Evolutionary conservation across 2,888 invertebrate species (phyloP).

Genomic region (Papilio gigon): DNA sequence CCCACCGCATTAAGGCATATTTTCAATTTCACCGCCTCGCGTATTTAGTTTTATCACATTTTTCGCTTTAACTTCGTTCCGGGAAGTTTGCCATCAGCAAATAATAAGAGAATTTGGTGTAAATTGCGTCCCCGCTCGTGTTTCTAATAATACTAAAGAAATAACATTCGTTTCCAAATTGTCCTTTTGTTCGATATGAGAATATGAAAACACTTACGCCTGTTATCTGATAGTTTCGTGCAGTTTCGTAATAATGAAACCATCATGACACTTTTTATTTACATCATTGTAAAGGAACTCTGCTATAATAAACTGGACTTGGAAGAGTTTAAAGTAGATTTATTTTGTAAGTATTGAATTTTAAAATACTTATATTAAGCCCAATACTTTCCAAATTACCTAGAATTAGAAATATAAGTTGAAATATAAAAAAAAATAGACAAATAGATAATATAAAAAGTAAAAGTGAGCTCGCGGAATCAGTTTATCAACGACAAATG

Average conservation of each 20-base stretch:
- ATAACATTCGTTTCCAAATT: constrained; percentile 12
- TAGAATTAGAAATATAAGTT: background rate
- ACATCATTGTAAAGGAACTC: too few relatives aligned
- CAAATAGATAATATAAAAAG: constrained; percentile 21
- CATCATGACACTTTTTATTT: background rate
- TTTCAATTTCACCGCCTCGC: constrained; percentile 46
- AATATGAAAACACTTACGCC: background rate
- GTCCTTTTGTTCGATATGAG: constrained; percentile 5
- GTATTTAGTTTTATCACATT: constrained; percentile 63
- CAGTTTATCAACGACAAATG: constrained; percentile 48
- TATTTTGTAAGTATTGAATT: too few relatives aligned
- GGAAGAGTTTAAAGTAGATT: too few relatives aligned
- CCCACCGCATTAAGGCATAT: constrained; percentile 36
- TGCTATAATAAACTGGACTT: too few relatives aligned
- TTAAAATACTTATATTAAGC: too few relatives aligned
- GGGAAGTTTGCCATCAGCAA: constrained; percentile 33
- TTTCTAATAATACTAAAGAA: constrained; percentile 16
- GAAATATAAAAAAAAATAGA: background rate
- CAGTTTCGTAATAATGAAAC: background rate
- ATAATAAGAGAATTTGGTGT: constrained; percentile 26
- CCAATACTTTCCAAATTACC: too few relatives aligned
- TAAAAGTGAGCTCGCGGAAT: constrained; percentile 32
- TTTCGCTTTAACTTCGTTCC: constrained; percentile 57
- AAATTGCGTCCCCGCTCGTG: constrained; percentile 12
- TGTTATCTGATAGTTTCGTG: background rate